These are phyloP conservation scores for Drosophila fungiperda DNA, from an alignment of 2,888 invertebrate species.

Conservation along the genomic window DNA sequence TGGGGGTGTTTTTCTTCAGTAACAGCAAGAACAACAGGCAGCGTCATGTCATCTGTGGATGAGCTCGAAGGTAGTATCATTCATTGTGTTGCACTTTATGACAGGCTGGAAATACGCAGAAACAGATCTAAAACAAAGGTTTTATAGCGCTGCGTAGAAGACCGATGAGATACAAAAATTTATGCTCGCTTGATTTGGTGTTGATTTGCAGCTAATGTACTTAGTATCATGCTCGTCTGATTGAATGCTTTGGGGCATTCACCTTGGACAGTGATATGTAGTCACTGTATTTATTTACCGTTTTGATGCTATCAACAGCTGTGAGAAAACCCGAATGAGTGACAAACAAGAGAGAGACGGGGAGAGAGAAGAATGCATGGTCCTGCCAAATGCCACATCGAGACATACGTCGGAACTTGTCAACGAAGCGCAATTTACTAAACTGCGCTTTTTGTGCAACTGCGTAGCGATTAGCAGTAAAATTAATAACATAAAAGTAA, in stretches of 20 bases:
- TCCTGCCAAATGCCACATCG: slow-evolving; percentile 2
- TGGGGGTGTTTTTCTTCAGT: slow-evolving; percentile 54
- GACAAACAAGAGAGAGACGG: not conserved
- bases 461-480: slow-evolving; percentile 18
- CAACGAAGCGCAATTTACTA: slow-evolving; percentile 31
- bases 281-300: slow-evolving; percentile 51
- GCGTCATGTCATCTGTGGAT: slow-evolving; percentile 16
- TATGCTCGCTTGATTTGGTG: slow-evolving; percentile 27
- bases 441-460: slow-evolving; percentile 22
- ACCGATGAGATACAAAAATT: slow-evolving; percentile 22
- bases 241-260: slow-evolving; percentile 41
- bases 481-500: slow-evolving; percentile 25
- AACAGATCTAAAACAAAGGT: slow-evolving; percentile 18
- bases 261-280: slow-evolving; percentile 61
- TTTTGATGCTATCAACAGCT: slow-evolving; percentile 64
- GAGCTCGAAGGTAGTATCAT: slow-evolving; percentile 2
- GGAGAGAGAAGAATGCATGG: slow-evolving; percentile 1
- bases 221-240: slow-evolving; percentile 7
- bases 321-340: slow-evolving; percentile 19
- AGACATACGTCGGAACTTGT: slow-evolving; percentile 39
- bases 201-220: slow-evolving; percentile 23
- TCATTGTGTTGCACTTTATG: slow-evolving; percentile 40
- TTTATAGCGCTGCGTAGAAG: slow-evolving; percentile 38
- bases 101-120: slow-evolving; percentile 39
- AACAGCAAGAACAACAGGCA: slow-evolving; percentile 13